phyloP scores from a whole-genome alignment of 2,888 invertebrate species.

The Spilarctia lutea region DNA sequence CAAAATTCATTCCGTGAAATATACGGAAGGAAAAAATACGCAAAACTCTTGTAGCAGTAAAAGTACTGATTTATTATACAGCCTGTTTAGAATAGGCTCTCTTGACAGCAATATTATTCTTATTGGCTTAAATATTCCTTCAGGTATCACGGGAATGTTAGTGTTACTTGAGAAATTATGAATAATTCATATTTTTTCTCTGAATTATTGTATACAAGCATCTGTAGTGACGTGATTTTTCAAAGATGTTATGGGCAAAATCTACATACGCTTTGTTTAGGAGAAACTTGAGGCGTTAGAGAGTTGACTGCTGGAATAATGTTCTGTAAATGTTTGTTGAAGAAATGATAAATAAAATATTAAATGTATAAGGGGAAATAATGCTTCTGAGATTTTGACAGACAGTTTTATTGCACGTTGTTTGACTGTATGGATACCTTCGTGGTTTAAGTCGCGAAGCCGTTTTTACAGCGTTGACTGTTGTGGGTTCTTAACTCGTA shows the following conservation, averaged over 20 bases:
- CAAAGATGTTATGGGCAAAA: slow-evolving; percentile 26
- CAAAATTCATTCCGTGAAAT: background rate
- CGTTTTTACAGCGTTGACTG: too few species aligned
- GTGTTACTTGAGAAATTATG: slow-evolving; percentile 42
- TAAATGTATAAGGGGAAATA: background rate
- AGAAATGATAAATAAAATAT: background rate
- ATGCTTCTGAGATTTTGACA: background rate
- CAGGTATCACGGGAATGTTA: slow-evolving; percentile 37
- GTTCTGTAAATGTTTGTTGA: background rate
- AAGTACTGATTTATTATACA: slow-evolving; percentile 19
- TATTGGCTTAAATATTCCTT: slow-evolving; percentile 27
- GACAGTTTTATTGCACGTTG: background rate
- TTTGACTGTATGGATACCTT: too few species aligned
- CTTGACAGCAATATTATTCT: slow-evolving; percentile 30
- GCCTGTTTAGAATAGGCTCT: slow-evolving; percentile 26
- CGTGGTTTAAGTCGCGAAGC: too few species aligned
- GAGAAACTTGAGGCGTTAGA: background rate
- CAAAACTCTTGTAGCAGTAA: slow-evolving; percentile 1
- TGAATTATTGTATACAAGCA: slow-evolving; percentile 45
- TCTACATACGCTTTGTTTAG: slow-evolving; percentile 6
- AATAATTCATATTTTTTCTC: slow-evolving; percentile 44
- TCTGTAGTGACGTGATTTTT: slow-evolving; percentile 47
- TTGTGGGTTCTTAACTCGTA: too few species aligned
- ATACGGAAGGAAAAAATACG: background rate
- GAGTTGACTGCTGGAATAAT: background rate